A percentile compares a stretch with the other conserved stretches of the same genome.
Evolutionary conservation across 2,888 invertebrate genomes (phyloP).

Genomic region (Torymus aiolomorphi): DNA sequence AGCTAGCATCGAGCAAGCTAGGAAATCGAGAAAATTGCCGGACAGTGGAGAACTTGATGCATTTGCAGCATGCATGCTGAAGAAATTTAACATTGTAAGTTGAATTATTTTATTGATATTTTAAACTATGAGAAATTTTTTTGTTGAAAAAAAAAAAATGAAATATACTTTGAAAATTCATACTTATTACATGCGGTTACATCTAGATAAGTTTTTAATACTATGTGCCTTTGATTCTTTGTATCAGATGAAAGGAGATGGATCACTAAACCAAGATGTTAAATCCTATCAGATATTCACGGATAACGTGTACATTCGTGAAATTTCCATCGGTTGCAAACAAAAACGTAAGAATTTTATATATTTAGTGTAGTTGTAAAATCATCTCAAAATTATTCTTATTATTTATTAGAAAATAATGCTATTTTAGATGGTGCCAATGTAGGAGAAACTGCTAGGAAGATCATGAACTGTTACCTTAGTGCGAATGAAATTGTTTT

Average conservation of each 20-base stretch:
- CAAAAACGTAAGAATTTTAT: not conserved
- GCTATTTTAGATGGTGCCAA: not conserved
- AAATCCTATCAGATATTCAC: not conserved
- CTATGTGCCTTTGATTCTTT: not conserved
- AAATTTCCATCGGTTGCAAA: not conserved
- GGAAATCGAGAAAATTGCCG: not conserved
- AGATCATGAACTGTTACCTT: constrained; percentile 20
- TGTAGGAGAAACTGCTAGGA: not conserved
- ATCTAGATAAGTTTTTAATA: too few relatives aligned
- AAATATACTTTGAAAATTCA: too few relatives aligned
- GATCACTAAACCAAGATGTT: constrained; percentile 1
- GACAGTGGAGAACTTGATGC: not conserved
- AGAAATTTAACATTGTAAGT: constrained; percentile 29
- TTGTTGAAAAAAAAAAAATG: not conserved
- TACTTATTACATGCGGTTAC: too few relatives aligned
- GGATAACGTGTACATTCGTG: not conserved
- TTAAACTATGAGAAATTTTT: not conserved
- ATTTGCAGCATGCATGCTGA: constrained; percentile 29
- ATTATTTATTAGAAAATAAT: not conserved
- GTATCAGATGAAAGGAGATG: not conserved
- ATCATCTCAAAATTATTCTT: not conserved
- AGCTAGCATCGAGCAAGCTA: not conserved
- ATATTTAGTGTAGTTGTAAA: not conserved
- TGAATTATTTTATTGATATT: not conserved
- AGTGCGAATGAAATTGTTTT: not conserved